A percentile compares a stretch with the other conserved stretches of the same genome.
Evolutionary conservation across 2,797 vertebrate species (phyloP).

Genomic region (Ibycter americanus): DNA sequence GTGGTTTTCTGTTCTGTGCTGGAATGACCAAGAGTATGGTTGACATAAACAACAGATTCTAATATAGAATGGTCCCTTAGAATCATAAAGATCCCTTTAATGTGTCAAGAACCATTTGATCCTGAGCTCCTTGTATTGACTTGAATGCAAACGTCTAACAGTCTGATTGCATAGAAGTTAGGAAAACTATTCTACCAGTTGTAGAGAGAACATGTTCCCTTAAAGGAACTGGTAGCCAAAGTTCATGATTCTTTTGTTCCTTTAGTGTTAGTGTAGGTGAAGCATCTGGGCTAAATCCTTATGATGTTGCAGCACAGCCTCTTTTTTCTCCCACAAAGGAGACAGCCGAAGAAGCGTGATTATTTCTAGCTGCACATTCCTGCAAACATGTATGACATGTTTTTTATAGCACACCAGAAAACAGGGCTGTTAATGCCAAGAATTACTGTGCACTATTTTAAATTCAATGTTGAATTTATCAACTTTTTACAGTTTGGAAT

Average conservation of each 20-base stretch:
- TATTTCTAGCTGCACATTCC: background rate
- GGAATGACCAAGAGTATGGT: background rate
- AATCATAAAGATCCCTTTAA: background rate
- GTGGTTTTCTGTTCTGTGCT: background rate
- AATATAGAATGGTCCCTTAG: background rate
- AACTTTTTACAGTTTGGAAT: background rate
- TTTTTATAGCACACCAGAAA: background rate
- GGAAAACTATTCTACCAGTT: background rate
- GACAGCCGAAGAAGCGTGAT: background rate
- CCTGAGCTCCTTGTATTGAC: background rate
- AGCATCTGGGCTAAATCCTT: background rate
- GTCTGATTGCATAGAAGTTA: background rate
- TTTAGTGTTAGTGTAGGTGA: background rate
- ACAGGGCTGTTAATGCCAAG: background rate
- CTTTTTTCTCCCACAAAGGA: background rate
- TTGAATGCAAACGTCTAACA: background rate
- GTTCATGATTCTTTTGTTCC: background rate
- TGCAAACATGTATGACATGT: background rate
- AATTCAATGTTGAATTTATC: background rate
- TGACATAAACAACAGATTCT: background rate
- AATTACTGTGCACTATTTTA: background rate
- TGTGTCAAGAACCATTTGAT: background rate
- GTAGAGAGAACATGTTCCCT: background rate
- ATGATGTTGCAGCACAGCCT: background rate
- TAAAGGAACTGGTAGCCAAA: background rate